Base-by-base conservation (phyloP, 2,113 vertebrate genomes). In the Echinops telfairi region DNA sequence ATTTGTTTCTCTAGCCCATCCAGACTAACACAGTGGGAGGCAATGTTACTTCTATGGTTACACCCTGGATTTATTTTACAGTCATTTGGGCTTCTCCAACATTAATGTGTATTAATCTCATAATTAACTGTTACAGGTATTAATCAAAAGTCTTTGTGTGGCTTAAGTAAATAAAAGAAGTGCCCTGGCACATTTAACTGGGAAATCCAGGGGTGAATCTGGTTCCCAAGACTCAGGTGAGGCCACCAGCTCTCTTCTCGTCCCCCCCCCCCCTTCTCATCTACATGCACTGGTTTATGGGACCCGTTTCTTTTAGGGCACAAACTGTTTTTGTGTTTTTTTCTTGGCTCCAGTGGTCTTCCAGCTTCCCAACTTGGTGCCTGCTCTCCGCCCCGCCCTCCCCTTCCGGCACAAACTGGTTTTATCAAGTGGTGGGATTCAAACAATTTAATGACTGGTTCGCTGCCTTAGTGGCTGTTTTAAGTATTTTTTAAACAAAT, bases 1-100 rank as follows among this genome's bases (percentile, higher is more conserved):
- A 47, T 47, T 47, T 47, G 43, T 47, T 47, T 47, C 43, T 47
- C 43, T 47, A 47, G 43, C 10, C 10, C 43, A 47, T 47, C n/a
- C 43, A 47, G 43, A 47, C 43, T 47, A 47, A 47, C 43, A 47
- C 5, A 47, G 23, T 29, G 25, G 64, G 87, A 71, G 83, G 29
- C 75, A 84, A 75, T 60, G 40, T 17, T 33, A 66, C 88, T 88
- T 88, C 10, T 88, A 83, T 29, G 75, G 89, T 76, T 78, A 38
- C 29, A 25, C 29, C 36, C 22, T 66, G 80, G 38, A 87, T n/a
- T 22, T 33, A 80, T 78, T 88, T 88, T 88, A 83, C 29, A 82
- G 89, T 68, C 70, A 62, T 29, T 19, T 33, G 36, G 57, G 33
- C 15, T 76, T 88, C 43, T 27, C 83, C 73, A 66, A 19, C 33